phyloP scores from a whole-genome alignment of 2,797 vertebrate genomes.

The Thunnus albacares region DNA sequence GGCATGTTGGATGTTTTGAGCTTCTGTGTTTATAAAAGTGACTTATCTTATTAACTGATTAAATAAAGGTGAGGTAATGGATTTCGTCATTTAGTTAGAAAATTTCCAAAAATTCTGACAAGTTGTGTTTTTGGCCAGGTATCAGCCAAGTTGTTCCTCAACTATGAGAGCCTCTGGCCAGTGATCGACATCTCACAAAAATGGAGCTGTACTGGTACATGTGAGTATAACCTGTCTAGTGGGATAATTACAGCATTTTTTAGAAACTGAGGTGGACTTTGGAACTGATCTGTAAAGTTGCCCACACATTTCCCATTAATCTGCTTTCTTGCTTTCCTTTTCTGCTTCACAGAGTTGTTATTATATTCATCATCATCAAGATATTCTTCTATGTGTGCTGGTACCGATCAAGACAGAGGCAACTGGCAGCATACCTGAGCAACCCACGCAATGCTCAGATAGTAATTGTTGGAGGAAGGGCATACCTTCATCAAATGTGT shows the following conservation, averaged over 20 bases:
- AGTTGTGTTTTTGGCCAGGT: conserved; percentile 31
- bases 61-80: not conserved
- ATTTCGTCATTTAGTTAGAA: not conserved
- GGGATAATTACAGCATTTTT: too few species aligned
- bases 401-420: conserved; percentile 91
- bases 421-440: conserved; percentile 90
- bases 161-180: conserved; percentile 61
- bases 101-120: not conserved
- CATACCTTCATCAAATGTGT: conserved; percentile 90
- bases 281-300: not conserved
- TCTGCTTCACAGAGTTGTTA: conserved; percentile 85
- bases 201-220: conserved; percentile 93
- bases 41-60: not conserved
- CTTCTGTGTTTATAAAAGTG: not conserved
- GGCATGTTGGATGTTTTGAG: not conserved
- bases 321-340: not conserved
- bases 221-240: conserved; percentile 77
- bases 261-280: not conserved
- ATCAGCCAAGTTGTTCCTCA: conserved; percentile 38
- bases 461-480: conserved; percentile 90
- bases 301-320: not conserved
- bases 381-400: conserved; percentile 93
- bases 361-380: conserved; percentile 91
- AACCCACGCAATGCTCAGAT: conserved; percentile 91
- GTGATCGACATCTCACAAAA: conserved; percentile 60